Evolutionary conservation across 1,140 invertebrate genomes (phyloP), one percentile per base, ranked within the genome.

Genomic region (Andrena cerasifolii): DNA sequence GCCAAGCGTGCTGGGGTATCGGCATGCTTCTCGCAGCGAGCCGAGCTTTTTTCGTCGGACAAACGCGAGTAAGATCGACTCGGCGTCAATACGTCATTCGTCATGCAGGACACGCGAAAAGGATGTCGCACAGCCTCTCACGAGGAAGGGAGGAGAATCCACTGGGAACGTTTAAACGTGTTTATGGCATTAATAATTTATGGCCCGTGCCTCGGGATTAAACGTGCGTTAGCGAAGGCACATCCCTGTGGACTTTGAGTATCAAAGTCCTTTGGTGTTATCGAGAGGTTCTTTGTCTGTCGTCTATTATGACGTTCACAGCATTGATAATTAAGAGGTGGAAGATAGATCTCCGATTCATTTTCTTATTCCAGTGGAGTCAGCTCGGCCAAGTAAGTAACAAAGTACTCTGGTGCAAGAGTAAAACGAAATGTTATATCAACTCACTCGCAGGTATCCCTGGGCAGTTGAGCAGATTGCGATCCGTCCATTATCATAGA

Each of bases 11-110:
- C 43, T 63, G 28, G n/a, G n/a, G 47, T 31, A 45, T 10, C 26
- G 68, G 62, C 81, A 70, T 66, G 65, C 62, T 83, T 70, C 67
- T 78, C 79, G 62, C 47, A 51, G 31, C 49, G 33, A 56, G 26
- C 47, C 33, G 33, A 28, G 74, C 63, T 78, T 82, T 83, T 79
- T 83, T 83, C 61, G 24, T 59, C 26, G 63, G 24, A 51, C 18
- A 78, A 62, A 79, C 72, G 68, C 74, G 73, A 78, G 61, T 74
- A 77, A 79, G 56, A 81, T 47, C 82, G 26, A 67, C 33, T 28
- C 53, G 68, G 40, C 66, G 78, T 83, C 78, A 49, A 53, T 58
- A 78, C 56, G 61, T 81, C 75, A 77, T 83, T 75, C 78, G 71
- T 81, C 84, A 84, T 82, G 54, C 47, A 36, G 54, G 61, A 75